phyloP scores from a whole-genome alignment of 2,888 invertebrate genomes.

The Amaurobius ferox region DNA sequence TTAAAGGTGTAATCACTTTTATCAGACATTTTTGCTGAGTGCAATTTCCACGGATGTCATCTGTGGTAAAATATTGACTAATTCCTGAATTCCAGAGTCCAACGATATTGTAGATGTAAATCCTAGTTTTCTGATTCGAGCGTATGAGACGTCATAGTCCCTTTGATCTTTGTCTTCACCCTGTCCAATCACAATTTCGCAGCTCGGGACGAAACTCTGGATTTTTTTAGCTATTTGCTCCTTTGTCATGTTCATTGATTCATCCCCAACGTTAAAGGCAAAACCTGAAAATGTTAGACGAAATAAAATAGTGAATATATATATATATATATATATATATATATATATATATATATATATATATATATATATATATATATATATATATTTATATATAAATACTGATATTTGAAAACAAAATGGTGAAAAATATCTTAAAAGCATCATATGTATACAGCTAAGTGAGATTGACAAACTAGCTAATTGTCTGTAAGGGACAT shows the following conservation, averaged over 20 bases:
- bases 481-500: too few relatives aligned
- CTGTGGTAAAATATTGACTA: slow-evolving; percentile 77
- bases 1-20: too few relatives aligned
- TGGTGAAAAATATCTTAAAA: too few relatives aligned
- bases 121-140: slow-evolving; percentile 76
- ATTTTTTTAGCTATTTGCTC: slow-evolving; percentile 76
- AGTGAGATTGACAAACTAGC: too few relatives aligned
- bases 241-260: slow-evolving; percentile 78
- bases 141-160: slow-evolving; percentile 78
- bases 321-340: too few relatives aligned
- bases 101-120: slow-evolving; percentile 76
- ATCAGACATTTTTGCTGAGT: slow-evolving; percentile 73
- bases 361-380: too few relatives aligned
- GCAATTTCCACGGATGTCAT: slow-evolving; percentile 72
- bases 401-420: too few relatives aligned
- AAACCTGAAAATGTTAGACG: slow-evolving; percentile 75
- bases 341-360: too few relatives aligned
- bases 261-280: slow-evolving; percentile 78
- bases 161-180: slow-evolving; percentile 78
- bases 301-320: too few relatives aligned
- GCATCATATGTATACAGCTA: too few relatives aligned
- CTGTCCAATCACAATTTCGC: slow-evolving; percentile 74
- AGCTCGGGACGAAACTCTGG: slow-evolving; percentile 75
- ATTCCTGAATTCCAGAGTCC: slow-evolving; percentile 76
- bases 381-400: too few relatives aligned